These are phyloP conservation scores for Dendroctonus ponderosae DNA, from an alignment of 1,140 invertebrate genomes.

Conservation along the genomic window DNA sequence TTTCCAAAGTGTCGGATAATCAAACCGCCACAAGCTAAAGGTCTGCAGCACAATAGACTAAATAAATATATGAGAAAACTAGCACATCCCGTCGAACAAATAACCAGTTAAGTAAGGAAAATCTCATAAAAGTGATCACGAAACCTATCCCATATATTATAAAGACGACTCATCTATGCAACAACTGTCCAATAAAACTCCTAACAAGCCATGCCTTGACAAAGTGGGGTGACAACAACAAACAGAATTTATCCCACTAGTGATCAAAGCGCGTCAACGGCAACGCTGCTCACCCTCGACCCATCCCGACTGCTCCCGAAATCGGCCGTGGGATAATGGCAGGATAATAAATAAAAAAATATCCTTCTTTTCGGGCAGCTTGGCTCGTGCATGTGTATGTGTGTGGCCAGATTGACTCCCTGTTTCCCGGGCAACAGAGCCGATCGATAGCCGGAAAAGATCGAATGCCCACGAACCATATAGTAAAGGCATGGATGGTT, in stretches of 20 bases:
- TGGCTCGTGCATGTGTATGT: conserved; percentile 33
- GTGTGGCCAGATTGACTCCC: conserved; percentile 36
- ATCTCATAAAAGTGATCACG: no score
- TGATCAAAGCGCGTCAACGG: not conserved
- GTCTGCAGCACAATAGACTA: no score
- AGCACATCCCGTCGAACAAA: not conserved
- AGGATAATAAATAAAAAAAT: conserved; percentile 37
- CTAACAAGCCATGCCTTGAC: conserved; percentile 3
- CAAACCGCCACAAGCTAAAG: no score
- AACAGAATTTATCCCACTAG: not conserved
- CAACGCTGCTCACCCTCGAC: conserved; percentile 11
- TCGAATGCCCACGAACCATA: conserved; percentile 22
- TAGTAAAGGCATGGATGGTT: conserved; percentile 7
- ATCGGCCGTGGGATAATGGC: conserved; percentile 33
- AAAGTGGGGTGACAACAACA: not conserved
- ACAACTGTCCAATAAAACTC: conserved; percentile 14
- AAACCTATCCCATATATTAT: no score
- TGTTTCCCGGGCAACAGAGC: conserved; percentile 25
- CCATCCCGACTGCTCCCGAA: conserved; percentile 28
- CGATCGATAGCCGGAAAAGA: conserved; percentile 33
- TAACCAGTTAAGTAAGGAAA: no score
- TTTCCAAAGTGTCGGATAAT: no score
- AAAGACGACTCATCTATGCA: not conserved
- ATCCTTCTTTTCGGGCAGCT: conserved; percentile 33
- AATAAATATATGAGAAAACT: no score